A percentile compares a stretch with the other conserved stretches of the same genome.
phyloP scores from a whole-genome alignment of 92 coral and sea anemone genomes.

The Zoanthus gigantus region DNA sequence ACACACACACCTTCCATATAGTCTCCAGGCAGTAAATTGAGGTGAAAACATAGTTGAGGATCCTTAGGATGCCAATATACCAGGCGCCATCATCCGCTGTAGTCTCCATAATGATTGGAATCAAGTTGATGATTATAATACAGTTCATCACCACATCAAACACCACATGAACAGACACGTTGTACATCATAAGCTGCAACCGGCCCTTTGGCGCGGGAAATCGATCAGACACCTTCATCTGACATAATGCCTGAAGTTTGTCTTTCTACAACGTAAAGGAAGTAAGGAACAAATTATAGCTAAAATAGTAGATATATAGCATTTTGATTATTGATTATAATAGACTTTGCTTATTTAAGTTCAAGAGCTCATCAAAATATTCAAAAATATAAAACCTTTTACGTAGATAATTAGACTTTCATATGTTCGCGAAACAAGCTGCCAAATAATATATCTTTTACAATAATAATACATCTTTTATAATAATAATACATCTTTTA shows the following conservation, averaged over 20 bases:
- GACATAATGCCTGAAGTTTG: constrained; percentile 85
- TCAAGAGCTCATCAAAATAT: no score
- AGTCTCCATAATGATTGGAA: constrained; percentile 89
- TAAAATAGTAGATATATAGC: not conserved
- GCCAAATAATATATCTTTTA: no score
- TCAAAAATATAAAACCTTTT: no score
- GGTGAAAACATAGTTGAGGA: constrained; percentile 86
- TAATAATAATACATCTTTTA: no score
- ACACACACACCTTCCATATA: constrained; percentile 16
- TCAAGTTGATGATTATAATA: constrained; percentile 84
- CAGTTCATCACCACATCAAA: constrained; percentile 88
- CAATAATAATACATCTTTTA: no score
- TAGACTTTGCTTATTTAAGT: no score
- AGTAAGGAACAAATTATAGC: not conserved
- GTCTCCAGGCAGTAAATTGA: constrained; percentile 81
- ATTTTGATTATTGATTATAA: no score
- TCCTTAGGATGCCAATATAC: constrained; percentile 70
- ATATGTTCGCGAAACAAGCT: no score
- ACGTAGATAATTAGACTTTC: no score
- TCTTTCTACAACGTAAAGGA: constrained; percentile 69
- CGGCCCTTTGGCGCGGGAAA: constrained; percentile 72
- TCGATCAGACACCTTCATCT: constrained; percentile 76
- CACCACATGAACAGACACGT: constrained; percentile 82
- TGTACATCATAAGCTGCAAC: constrained; percentile 75
- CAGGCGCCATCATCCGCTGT: constrained; percentile 87